A percentile compares a stretch with the other conserved stretches of the same genome.
Evolutionary conservation across 2,888 invertebrate species (phyloP).

Genomic region (Amphiduros pacificus): DNA sequence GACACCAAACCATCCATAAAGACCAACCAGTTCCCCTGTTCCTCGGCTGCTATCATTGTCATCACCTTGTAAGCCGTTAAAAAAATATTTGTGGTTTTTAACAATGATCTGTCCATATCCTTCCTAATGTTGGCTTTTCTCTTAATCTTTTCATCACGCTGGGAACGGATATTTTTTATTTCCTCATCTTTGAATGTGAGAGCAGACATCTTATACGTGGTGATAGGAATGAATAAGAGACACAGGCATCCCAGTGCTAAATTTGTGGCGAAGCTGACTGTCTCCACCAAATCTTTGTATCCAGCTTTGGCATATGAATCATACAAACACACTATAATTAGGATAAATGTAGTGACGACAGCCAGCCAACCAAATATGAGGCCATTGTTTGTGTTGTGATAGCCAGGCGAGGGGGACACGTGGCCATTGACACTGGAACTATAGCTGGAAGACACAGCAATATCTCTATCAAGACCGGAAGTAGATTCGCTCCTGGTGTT

Average conservation of each 20-base stretch:
- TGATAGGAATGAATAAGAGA: conserved; percentile 3
- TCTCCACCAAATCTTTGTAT: not conserved
- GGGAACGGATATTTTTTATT: not conserved
- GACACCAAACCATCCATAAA: conserved; percentile 4
- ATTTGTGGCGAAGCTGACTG: not conserved
- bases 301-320: not conserved
- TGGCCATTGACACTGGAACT: not conserved
- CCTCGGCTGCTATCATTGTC: conserved; percentile 8
- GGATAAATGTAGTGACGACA: not conserved
- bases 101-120: conserved; percentile 1
- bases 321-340: not conserved
- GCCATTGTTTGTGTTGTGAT: not conserved
- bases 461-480: too few relatives aligned
- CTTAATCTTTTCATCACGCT: not conserved
- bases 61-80: not conserved
- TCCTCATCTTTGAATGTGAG: conserved; percentile 6
- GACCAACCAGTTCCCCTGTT: not conserved
- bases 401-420: not conserved
- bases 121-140: not conserved
- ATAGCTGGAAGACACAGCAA: not conserved
- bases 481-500: not conserved
- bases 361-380: conserved; percentile 1
- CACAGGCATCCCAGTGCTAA: not conserved
- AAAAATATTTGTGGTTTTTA: conserved; percentile 1
- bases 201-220: conserved; percentile 1